Base-by-base conservation (phyloP, 2,113 vertebrate species). In the Ptychochromis oligacanthus region DNA sequence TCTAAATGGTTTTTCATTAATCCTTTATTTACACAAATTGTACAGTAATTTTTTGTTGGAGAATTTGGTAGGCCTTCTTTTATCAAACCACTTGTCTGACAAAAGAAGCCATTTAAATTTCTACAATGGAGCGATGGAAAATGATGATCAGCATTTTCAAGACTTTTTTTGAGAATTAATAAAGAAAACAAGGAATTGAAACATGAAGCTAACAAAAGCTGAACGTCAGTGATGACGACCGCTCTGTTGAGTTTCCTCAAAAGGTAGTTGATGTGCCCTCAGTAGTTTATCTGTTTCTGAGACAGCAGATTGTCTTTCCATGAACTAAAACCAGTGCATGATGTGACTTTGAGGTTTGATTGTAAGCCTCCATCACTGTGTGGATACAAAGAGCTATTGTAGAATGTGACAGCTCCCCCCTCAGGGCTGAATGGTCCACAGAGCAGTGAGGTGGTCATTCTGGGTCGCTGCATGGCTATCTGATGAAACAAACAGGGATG, bases 391-490 rank as follows among this genome's bases (percentile, higher is more conserved):
- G 34, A n/a, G 36, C 78, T 61, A 11, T 9, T 49, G 14, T 64
- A 72, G 67, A 40, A 87, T 78, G 61, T 64, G 78, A 86, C 75
- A 78, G 78, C 64, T 77, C 77, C 64, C 65, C 70, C 86, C 84
- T 80, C 76, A 60, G 83, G 76, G 56, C 81, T 56, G 26, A 67
- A 40, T 38, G 22, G 49, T 85, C 58, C 80, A 75, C 20, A 58
- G 31, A 78, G 65, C 17, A 56, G 80, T 26, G 46, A 76, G 40
- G 81, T 82, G 75, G 80, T 87, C 80, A 82, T 64, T 67, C 75
- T 72, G 67, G 55, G 58, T 77, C 18, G 62, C 61, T 54, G 40
- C 57, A 22, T 49, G 79, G 7, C 72, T 62, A 28, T 57, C 79
- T 57, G 74, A 87, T 67, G 3, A 74, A 74, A 72, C 7, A 65